Evolutionary conservation across 2,797 vertebrate genomes (phyloP).

Genomic region (Catharus ustulatus): DNA sequence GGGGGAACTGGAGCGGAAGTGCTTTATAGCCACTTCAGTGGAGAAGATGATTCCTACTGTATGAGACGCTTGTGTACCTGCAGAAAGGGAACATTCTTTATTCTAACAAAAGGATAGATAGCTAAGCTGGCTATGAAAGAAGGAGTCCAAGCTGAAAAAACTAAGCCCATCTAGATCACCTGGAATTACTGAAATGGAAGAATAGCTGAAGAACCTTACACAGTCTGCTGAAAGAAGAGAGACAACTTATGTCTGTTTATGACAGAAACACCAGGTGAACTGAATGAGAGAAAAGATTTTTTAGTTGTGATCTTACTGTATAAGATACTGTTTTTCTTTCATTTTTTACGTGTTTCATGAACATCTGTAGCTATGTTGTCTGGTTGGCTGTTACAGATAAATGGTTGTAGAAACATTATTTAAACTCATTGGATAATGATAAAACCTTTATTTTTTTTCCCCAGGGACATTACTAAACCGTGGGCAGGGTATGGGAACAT

Average conservation of each 20-base stretch:
- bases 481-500: not conserved
- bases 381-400: not conserved
- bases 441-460: not conserved
- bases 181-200: not conserved
- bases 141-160: not conserved
- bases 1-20: not conserved
- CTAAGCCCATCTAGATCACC: not conserved
- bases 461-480: not conserved
- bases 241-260: not conserved
- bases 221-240: not conserved
- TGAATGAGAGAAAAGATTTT: not conserved
- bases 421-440: not conserved
- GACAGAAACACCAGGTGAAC: not conserved
- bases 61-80: not conserved
- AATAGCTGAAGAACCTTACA: not conserved
- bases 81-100: not conserved
- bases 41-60: not conserved
- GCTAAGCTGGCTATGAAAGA: not conserved
- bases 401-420: not conserved
- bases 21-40: not conserved
- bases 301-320: not conserved
- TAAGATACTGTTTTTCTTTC: not conserved
- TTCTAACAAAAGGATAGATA: not conserved
- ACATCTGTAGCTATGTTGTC: not conserved
- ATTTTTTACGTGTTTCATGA: not conserved